phyloP scores from a whole-genome alignment of 2,888 invertebrate species.

The Perdita meconis region DNA sequence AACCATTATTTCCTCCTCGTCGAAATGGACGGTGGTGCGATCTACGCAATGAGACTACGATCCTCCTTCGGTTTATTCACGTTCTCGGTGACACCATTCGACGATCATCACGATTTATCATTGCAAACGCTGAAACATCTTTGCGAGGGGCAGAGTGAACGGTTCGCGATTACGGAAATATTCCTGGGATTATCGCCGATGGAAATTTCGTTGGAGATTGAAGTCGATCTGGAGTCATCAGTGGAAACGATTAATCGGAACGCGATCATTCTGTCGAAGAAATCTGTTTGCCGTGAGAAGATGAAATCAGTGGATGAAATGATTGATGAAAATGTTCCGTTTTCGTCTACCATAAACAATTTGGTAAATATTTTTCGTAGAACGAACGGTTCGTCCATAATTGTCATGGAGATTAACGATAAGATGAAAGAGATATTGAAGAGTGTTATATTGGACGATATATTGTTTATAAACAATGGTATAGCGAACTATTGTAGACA shows the following conservation, averaged over 20 bases:
- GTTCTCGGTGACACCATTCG: conserved; percentile 31
- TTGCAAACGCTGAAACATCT: conserved; percentile 15
- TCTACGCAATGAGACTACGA: conserved; percentile 54
- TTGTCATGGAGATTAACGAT: conserved; percentile 12
- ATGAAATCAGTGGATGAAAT: too few relatives aligned
- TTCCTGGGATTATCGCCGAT: too few relatives aligned
- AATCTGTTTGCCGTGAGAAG: too few relatives aligned
- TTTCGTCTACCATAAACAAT: too few relatives aligned
- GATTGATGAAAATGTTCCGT: too few relatives aligned
- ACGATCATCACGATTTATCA: conserved; percentile 42
- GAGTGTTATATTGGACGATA: conserved; percentile 25
- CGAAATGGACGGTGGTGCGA: conserved; percentile 63
- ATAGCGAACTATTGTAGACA: not conserved
- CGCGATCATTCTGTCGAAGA: too few relatives aligned
- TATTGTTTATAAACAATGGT: conserved; percentile 26
- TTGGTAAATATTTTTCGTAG: not conserved
- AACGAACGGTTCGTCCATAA: conserved; percentile 13
- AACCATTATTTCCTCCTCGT: conserved; percentile 80
- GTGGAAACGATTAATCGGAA: too few relatives aligned
- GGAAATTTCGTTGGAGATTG: too few relatives aligned
- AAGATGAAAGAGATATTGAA: conserved; percentile 16
- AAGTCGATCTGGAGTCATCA: too few relatives aligned
- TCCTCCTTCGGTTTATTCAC: conserved; percentile 23
- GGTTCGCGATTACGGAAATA: conserved; percentile 11
- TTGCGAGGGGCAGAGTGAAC: conserved; percentile 5